A percentile compares a stretch with the other conserved stretches of the same genome.
Conservation (phyloP, 1,140 invertebrate species). For the Drosophila subobscura region DNA sequence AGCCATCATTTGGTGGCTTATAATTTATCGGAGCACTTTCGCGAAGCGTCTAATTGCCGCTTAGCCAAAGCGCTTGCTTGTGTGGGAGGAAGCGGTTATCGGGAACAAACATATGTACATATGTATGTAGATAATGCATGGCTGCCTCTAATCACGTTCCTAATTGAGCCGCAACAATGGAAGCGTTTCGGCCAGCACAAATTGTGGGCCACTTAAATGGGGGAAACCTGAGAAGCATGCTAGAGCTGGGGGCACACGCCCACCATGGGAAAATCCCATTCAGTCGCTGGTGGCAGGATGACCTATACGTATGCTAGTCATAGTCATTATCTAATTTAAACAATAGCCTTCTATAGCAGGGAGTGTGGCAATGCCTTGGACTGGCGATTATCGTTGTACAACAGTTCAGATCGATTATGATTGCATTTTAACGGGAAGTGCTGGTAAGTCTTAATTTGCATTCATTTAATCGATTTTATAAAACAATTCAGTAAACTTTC, state of each 20-base stretch:
- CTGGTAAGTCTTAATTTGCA: too few relatives aligned
- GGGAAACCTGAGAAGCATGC: constrained; percentile 27
- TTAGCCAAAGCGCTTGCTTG: not conserved
- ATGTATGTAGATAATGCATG: constrained; percentile 14
- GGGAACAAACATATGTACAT: constrained; percentile 30
- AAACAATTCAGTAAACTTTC: too few relatives aligned
- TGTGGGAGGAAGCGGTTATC: constrained; percentile 11
- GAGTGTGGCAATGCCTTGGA: not conserved
- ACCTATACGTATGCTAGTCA: constrained; percentile 22
- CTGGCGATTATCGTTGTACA: not conserved
- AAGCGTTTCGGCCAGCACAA: constrained; percentile 39
- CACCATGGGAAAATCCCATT: not conserved
- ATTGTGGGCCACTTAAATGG: constrained; percentile 59
- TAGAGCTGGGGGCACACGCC: not conserved
- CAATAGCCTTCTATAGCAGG: not conserved
- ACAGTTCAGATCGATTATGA: not conserved
- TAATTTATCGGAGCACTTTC: constrained; percentile 48
- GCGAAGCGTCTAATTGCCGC: constrained; percentile 38
- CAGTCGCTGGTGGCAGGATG: not conserved
- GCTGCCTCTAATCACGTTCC: constrained; percentile 31
- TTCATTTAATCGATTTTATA: too few relatives aligned
- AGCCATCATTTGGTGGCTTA: constrained; percentile 34
- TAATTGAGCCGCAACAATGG: constrained; percentile 46
- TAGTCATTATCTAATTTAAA: constrained; percentile 37
- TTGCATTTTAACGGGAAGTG: too few relatives aligned